Conservation (phyloP, 1,140 invertebrate species). For the Diorhabda elongata region DNA sequence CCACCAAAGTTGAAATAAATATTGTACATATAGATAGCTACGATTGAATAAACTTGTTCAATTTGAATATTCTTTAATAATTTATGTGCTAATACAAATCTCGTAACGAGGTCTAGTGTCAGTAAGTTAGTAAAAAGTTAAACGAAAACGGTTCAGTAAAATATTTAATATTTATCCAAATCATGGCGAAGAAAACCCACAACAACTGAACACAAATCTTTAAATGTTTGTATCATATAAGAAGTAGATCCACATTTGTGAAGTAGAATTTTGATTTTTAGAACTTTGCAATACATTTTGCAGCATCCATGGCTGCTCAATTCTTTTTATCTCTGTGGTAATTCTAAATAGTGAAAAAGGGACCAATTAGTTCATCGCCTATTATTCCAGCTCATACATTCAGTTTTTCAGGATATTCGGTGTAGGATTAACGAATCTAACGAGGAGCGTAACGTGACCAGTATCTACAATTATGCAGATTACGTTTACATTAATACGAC, state of each 20-base stretch:
- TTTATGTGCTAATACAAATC: neutral
- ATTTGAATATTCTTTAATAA: neutral
- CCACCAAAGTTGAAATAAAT: too few species aligned
- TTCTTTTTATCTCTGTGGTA: too few species aligned
- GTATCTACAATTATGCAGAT: neutral
- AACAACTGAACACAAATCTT: neutral
- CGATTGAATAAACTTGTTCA: neutral
- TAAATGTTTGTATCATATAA: neutral
- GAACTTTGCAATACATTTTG: too few species aligned
- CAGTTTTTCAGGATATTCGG: neutral
- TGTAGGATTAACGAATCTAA: too few species aligned
- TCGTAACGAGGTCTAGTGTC: neutral
- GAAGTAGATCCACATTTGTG: neutral
- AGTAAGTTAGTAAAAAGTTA: neutral
- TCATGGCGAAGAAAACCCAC: neutral
- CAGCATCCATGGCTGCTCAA: too few species aligned
- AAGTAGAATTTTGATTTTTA: too few species aligned
- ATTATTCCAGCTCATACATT: neutral
- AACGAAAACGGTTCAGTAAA: neutral
- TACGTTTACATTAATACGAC: neutral
- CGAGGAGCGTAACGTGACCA: neutral
- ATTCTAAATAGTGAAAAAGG: slow-evolving; percentile 34
- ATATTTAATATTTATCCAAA: neutral
- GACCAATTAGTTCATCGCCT: neutral
- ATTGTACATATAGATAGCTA: neutral